Base-by-base conservation (phyloP, 2,888 invertebrate species). In the Shargacucullia verbasci region DNA sequence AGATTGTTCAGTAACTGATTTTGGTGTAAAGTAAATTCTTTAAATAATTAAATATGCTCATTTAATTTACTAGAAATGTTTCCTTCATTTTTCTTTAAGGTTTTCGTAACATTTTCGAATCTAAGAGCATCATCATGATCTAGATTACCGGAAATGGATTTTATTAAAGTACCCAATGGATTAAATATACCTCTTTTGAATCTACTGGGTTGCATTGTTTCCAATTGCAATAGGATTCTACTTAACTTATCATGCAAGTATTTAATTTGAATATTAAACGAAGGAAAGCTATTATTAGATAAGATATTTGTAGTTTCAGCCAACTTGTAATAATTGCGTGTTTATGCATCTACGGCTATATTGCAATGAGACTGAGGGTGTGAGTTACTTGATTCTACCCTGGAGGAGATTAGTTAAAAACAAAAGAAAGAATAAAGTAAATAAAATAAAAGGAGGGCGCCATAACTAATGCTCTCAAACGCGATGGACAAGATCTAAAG, bases 171-270 rank as follows among this genome's bases (percentile, higher is more conserved):
- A 4, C 38, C 38, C n/a, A 39, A 20, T 9, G 20, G 38, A 39
- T 39, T 39, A 20, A 39, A 11, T 11, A 39, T 2, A 39, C 38
- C 38, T 39, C 38, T 6, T 39, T 39, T 37, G 10, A 14, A 3
- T 37, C 14, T 14, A 14, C 1, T 14, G 0, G 37, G 37, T 15
- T 9, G 7, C 7, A 37, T 9, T 1, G 37, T 37, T 14, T 37
- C 37, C 14, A 37, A 15, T 9, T 37, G 37, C 3, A 39, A 10
- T 39, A 39, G 7, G n/a, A 39, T 11, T 39, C 1, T 15, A 11
- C 20, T 8, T 11, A 39, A 39, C 11, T 39, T 39, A 11, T 10
- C n/a, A 11, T 39, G 3, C n/a, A 39, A 11, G 20, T 39, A 6
- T 11, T 39, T 39, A 39, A 20, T 39, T 20, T 39, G 38, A 15